Evolutionary conservation across 1,140 invertebrate species (phyloP), one percentile per base, ranked within the genome.

Genomic region (Pissodes strobi): DNA sequence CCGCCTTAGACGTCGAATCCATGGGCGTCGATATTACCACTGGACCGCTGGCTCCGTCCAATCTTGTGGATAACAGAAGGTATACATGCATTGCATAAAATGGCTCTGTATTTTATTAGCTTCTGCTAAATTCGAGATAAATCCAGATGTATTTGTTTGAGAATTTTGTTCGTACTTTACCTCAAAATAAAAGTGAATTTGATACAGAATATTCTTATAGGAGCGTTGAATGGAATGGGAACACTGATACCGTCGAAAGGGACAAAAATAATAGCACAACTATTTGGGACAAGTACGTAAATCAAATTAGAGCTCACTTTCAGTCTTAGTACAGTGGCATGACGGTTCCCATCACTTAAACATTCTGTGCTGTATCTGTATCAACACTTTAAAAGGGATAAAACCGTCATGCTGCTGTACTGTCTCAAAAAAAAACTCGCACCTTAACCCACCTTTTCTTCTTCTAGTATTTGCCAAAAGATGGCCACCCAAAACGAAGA

Each of bases 1-100:
- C 87, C 13, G 77, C 82, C 25, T 78, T 90, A 22, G 86, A 88
- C 78, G 82, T 88, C 46, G 83, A 82, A 39, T 86, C 86, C 57
- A 89, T 89, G 87, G 88, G 87, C 18, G 86, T 89, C n/a, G 85
- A 88, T 73, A 80, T 88, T 22, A 85, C 80, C 19, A 82, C 84
- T 56, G 85, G 86, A 46, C 85, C 86, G 12, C 78, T 86, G 23
- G 83, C 82, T 23, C 64, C 58, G 18, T 58, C 59, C 25, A 67
- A 65, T 55, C 41, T 64, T 10, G 45, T 69, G 8, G 86, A 87
- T 74, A 88, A 88, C 75, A 70, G 69, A 70, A 71, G 69, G 72
- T 73, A n/a, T n/a, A n/a, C n/a, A n/a, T n/a, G n/a, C n/a, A n/a
- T 30, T 39, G 57, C 21, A 30, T 52, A 15, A 15, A 15, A 15